These are phyloP conservation scores for Semotilus atromaculatus DNA, from an alignment of 2,797 vertebrate genomes.

Conservation along the genomic window DNA sequence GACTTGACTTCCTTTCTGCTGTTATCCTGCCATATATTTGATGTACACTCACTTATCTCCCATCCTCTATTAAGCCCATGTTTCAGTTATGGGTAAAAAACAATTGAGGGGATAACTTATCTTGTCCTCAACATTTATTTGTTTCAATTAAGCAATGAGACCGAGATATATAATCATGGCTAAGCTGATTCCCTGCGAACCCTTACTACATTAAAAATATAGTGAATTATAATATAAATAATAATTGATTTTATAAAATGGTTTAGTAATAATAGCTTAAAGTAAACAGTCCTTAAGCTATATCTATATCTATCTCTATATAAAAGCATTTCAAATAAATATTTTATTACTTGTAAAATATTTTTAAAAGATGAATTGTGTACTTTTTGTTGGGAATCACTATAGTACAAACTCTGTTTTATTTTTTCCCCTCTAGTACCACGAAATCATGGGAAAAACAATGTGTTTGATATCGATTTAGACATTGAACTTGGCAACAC, in stretches of 20 bases:
- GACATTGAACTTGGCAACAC: conserved; percentile 95
- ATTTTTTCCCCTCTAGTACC: conserved; percentile 81
- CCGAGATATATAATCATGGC: background rate
- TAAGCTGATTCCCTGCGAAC: background rate
- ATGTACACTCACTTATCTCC: conserved; percentile 23
- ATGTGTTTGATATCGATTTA: conserved; percentile 83
- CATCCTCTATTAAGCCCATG: background rate
- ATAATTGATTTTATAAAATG: background rate
- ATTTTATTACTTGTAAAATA: background rate
- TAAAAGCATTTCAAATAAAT: no score
- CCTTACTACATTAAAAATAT: background rate
- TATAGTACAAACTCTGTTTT: conserved; percentile 7
- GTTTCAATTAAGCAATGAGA: background rate
- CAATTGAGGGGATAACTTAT: conserved; percentile 31
- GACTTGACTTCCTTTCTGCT: conserved; percentile 42
- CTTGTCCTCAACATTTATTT: conserved; percentile 22
- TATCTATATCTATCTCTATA: no score
- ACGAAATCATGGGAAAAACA: conserved; percentile 85
- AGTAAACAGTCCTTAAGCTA: background rate
- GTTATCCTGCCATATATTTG: conserved; percentile 47
- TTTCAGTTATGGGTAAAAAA: conserved; percentile 30
- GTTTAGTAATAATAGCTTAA: background rate
- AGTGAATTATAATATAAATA: background rate
- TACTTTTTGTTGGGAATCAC: background rate
- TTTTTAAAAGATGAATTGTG: background rate